Percentiles rank a stretch among this genome's conserved stretches.
Conservation (phyloP, 2,113 vertebrate genomes). For the Petromus typicus region DNA sequence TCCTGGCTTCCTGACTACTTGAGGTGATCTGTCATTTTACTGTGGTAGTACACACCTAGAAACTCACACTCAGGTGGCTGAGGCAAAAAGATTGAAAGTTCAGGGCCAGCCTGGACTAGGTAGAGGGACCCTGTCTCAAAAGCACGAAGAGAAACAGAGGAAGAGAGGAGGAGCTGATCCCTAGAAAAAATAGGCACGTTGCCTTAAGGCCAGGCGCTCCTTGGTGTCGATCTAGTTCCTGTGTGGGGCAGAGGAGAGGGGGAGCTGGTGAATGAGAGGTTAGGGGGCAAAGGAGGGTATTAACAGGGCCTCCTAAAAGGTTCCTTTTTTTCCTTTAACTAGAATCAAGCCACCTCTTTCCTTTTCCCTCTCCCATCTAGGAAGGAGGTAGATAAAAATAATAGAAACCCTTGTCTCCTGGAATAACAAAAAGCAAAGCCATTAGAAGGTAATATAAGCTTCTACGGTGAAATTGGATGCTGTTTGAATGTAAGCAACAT, state of each 20-base stretch:
- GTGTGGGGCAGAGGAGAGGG: neutral
- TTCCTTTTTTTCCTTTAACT: neutral
- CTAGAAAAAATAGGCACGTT: neutral
- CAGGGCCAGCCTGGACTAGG: neutral
- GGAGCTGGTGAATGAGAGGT: neutral
- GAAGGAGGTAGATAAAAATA: neutral
- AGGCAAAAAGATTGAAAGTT: neutral
- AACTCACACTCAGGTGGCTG: neutral
- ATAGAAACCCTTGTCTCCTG: neutral
- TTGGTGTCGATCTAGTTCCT: neutral
- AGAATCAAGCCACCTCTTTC: neutral
- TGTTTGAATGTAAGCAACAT: neutral
- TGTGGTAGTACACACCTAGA: neutral
- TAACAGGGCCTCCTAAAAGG: neutral
- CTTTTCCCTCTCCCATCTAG: neutral
- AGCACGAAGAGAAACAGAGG: neutral
- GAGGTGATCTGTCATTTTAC: neutral
- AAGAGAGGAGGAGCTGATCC: neutral
- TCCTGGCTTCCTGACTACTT: neutral
- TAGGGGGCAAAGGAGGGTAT: neutral
- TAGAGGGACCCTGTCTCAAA: neutral
- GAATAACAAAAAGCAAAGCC: conserved; percentile 4
- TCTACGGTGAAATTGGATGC: neutral
- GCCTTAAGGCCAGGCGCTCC: no score
- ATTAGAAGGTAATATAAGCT: neutral